A percentile compares a stretch with the other conserved stretches of the same genome.
These are phyloP conservation scores for Zophobas morio DNA, from an alignment of 1,140 invertebrate genomes.

Conservation along the genomic window DNA sequence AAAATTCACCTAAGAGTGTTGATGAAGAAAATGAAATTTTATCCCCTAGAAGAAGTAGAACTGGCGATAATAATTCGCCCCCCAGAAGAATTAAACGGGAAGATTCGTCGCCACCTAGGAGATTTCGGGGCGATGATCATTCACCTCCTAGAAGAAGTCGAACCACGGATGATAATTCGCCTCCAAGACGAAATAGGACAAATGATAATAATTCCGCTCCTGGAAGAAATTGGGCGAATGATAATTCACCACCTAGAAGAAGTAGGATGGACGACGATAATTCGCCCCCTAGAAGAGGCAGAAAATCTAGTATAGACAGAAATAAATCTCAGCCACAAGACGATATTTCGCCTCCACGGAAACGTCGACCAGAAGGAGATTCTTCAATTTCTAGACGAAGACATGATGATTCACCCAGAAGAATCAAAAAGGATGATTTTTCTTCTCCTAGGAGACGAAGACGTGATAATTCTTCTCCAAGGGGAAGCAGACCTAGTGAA, in stretches of 20 bases:
- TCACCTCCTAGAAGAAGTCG: constrained; percentile 54
- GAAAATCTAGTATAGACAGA: not conserved
- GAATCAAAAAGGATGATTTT: constrained; percentile 18
- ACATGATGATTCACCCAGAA: constrained; percentile 45
- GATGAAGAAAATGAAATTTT: constrained; percentile 43
- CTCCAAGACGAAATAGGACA: not conserved
- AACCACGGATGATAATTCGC: constrained; percentile 25
- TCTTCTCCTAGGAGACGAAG: too few species aligned
- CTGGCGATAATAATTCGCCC: constrained; percentile 48
- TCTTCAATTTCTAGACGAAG: constrained; percentile 7
- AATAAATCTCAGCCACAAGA: not conserved
- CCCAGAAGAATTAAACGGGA: constrained; percentile 28
- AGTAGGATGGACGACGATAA: constrained; percentile 53
- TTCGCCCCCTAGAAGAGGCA: constrained; percentile 55
- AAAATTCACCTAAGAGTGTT: too few species aligned
- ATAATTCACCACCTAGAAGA: constrained; percentile 58
- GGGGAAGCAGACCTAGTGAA: too few species aligned
- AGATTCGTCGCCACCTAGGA: constrained; percentile 46
- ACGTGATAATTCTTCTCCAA: too few species aligned
- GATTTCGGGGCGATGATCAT: constrained; percentile 55
- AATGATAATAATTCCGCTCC: not conserved
- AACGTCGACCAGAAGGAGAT: not conserved
- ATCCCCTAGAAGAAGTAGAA: constrained; percentile 47
- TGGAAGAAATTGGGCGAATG: constrained; percentile 28
- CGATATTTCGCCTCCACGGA: constrained; percentile 5